Conservation (phyloP, 2,888 invertebrate genomes). For the Dryobotodes eremita region DNA sequence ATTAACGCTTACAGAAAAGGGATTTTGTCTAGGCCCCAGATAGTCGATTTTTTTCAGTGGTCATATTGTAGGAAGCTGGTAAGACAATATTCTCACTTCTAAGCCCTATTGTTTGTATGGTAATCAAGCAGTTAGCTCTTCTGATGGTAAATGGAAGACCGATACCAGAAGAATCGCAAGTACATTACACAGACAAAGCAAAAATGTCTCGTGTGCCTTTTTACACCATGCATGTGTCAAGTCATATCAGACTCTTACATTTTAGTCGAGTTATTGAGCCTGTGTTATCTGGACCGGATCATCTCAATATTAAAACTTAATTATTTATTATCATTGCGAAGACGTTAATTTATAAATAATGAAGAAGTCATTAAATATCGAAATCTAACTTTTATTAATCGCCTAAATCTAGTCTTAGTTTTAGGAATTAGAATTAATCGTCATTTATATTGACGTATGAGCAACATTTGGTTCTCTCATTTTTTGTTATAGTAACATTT, state of each 20-base stretch:
- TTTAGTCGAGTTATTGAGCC: background rate
- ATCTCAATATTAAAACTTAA: slow-evolving; percentile 52
- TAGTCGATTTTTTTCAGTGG: background rate
- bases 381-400: slow-evolving; percentile 58
- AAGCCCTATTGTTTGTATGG: background rate
- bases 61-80: background rate
- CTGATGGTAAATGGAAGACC: background rate
- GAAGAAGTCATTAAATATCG: slow-evolving; percentile 61
- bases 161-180: background rate
- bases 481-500: slow-evolving; percentile 58
- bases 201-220: background rate
- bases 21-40: too few relatives aligned
- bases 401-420: slow-evolving; percentile 62
- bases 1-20: too few relatives aligned
- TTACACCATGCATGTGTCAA: too few relatives aligned
- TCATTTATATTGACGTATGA: slow-evolving; percentile 66
- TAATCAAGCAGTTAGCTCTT: background rate
- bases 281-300: slow-evolving; percentile 65
- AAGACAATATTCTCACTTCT: background rate
- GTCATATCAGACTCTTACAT: background rate
- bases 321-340: slow-evolving; percentile 67
- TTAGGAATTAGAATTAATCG: slow-evolving; percentile 60
- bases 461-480: slow-evolving; percentile 73
- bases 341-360: slow-evolving; percentile 56
- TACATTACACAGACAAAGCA: background rate